Percentiles rank a stretch among this genome's conserved stretches.
Evolutionary conservation across 2,888 invertebrate genomes (phyloP).

Genomic region (Pandemis corylana): DNA sequence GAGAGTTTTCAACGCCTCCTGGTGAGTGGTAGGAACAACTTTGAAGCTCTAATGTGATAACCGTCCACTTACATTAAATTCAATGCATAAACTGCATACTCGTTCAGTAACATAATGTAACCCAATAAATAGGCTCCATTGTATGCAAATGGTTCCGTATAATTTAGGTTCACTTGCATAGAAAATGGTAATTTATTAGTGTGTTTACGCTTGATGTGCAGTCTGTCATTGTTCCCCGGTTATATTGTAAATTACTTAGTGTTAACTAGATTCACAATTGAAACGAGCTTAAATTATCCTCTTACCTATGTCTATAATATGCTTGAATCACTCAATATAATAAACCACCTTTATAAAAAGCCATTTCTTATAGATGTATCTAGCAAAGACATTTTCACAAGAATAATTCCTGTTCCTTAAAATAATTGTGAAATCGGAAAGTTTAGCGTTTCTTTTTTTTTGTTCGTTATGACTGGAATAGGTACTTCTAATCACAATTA

Average conservation of each 20-base stretch:
- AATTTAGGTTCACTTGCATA: constrained; percentile 58
- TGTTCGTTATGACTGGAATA: no score
- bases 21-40: no score
- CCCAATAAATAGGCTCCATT: constrained; percentile 58
- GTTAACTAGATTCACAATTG: background rate
- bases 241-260: background rate
- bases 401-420: no score
- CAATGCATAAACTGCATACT: background rate
- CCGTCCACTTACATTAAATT: background rate
- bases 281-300: background rate
- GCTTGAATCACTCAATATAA: no score
- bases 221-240: constrained; percentile 6
- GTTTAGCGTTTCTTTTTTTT: no score
- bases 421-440: no score
- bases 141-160: constrained; percentile 47
- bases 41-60: background rate
- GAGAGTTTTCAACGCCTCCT: no score
- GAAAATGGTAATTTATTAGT: constrained; percentile 54
- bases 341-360: no score
- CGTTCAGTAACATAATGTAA: constrained; percentile 20
- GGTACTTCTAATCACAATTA: no score
- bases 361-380: no score
- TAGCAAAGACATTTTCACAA: no score
- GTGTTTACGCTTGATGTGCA: constrained; percentile 10
- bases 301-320: background rate